Conservation (phyloP, 2,113 vertebrate genomes). For the Takifugu bimaculatus region DNA sequence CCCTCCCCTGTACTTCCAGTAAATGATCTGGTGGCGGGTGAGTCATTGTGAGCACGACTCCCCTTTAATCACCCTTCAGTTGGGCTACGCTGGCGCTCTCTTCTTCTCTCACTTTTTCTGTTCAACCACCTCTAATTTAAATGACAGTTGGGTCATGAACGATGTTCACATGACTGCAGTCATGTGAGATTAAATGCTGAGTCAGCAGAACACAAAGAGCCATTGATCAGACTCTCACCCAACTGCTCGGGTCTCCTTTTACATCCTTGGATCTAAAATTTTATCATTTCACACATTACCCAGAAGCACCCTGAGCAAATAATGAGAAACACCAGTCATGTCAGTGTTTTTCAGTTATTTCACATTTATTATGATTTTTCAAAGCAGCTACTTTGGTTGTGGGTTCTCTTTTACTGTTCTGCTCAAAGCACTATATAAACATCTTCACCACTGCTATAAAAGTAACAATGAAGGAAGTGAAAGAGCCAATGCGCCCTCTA, state of each 20-base stretch:
- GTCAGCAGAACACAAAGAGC: slow-evolving; percentile 50
- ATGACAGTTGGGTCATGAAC: slow-evolving; percentile 58
- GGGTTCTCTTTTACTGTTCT: too few species aligned
- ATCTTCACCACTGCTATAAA: too few species aligned
- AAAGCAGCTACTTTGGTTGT: too few species aligned
- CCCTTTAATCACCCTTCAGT: slow-evolving; percentile 87
- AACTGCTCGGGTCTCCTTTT: slow-evolving; percentile 7
- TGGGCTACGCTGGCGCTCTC: slow-evolving; percentile 33
- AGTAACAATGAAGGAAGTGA: too few species aligned
- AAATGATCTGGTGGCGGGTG: slow-evolving; percentile 87
- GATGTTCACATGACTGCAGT: slow-evolving; percentile 55
- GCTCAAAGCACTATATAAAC: too few species aligned
- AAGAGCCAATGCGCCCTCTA: too few species aligned
- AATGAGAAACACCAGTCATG: too few species aligned
- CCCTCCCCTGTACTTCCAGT: slow-evolving; percentile 91
- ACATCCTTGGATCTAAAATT: slow-evolving; percentile 13
- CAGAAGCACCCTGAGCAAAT: not conserved
- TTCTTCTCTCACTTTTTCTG: slow-evolving; percentile 27
- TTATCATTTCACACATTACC: not conserved
- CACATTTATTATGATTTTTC: too few species aligned
- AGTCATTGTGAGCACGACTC: slow-evolving; percentile 94
- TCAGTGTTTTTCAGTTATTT: too few species aligned
- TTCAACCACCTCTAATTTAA: slow-evolving; percentile 67
- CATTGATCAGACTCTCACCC: slow-evolving; percentile 12
- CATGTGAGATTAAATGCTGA: slow-evolving; percentile 58